Percentiles rank a stretch among this genome's conserved stretches.
Conservation (phyloP, 2,797 vertebrate species). For the Sebastiscus tertius region DNA sequence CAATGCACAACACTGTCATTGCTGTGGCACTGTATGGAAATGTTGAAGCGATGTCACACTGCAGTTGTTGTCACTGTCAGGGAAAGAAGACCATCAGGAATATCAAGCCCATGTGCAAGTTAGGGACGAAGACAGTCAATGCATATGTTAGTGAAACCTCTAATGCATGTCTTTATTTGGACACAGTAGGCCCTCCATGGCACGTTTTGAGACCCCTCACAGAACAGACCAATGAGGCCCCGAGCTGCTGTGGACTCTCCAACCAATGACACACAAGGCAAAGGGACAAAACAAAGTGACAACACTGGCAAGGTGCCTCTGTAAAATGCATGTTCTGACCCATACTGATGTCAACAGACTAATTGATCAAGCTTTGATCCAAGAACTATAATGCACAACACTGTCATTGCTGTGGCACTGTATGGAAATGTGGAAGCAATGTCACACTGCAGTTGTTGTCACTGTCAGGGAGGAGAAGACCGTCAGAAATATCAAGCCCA, state of each 20-base stretch:
- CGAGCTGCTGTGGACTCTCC: too few species aligned
- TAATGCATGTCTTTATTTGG: not conserved
- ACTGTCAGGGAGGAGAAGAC: not conserved
- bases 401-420: not conserved
- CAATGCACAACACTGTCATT: slow-evolving; percentile 1
- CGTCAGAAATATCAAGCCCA: not conserved
- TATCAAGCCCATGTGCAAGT: not conserved
- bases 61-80: slow-evolving; percentile 27
- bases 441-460: slow-evolving; percentile 41
- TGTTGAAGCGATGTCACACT: slow-evolving; percentile 34
- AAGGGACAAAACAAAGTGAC: slow-evolving; percentile 64
- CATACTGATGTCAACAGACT: not conserved
- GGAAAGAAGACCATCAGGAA: not conserved
- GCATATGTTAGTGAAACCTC: not conserved
- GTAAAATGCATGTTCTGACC: not conserved
- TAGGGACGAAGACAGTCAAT: too few species aligned
- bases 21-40: slow-evolving; percentile 1
- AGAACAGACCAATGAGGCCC: too few species aligned
- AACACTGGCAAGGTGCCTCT: slow-evolving; percentile 14
- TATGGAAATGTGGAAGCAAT: slow-evolving; percentile 27
- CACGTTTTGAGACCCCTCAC: not conserved
- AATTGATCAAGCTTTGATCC: not conserved
- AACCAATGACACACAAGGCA: slow-evolving; percentile 28
- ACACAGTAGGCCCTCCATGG: not conserved
- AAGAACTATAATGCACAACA: not conserved